Evolutionary conservation across 2,113 vertebrate species (phyloP).

Genomic region (Albula glossodonta): DNA sequence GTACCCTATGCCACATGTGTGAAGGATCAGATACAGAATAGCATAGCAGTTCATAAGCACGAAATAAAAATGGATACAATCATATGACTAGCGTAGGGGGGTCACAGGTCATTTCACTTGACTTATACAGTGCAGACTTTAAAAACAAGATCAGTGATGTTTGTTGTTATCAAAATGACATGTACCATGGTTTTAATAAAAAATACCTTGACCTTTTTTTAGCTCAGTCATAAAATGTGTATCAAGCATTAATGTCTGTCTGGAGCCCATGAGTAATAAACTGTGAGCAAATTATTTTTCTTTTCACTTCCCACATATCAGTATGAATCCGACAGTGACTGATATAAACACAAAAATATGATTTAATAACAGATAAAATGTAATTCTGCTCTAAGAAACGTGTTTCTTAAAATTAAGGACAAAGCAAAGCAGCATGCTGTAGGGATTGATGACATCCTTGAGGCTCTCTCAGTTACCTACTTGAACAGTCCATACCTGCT

Average conservation of each 20-base stretch:
- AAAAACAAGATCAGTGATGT: background rate
- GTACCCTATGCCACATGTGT: too few relatives aligned
- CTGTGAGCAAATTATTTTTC: background rate
- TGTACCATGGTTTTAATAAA: background rate
- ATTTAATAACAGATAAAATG: background rate
- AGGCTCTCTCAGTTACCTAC: background rate
- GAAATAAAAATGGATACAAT: too few relatives aligned
- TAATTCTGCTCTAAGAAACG: background rate
- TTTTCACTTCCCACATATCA: background rate
- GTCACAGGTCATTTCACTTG: background rate
- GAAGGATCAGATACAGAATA: too few relatives aligned
- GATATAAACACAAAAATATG: background rate
- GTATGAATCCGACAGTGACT: background rate
- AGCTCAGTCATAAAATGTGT: background rate
- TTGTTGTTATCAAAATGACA: background rate
- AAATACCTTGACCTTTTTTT: background rate
- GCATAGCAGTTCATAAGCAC: too few relatives aligned
- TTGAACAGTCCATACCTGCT: background rate
- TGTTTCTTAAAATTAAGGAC: background rate
- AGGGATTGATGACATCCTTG: background rate
- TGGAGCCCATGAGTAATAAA: background rate
- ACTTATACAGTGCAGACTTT: background rate
- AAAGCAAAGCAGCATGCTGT: background rate
- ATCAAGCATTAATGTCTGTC: background rate
- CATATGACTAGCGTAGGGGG: too few relatives aligned